phyloP scores from a whole-genome alignment of 2,888 invertebrate species.

The Piscicola geometra region DNA sequence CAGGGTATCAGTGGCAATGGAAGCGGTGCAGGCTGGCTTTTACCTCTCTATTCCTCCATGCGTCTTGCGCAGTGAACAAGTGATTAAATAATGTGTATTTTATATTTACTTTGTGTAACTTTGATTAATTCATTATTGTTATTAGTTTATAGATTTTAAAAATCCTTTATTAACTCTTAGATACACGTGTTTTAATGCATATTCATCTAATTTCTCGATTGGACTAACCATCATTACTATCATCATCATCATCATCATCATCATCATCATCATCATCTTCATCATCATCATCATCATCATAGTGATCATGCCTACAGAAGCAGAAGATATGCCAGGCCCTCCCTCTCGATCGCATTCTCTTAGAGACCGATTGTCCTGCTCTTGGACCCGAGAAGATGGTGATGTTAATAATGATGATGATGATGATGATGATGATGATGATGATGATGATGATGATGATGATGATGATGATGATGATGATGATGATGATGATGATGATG shows the following conservation, averaged over 20 bases:
- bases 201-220: neutral
- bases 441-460: conserved; percentile 22
- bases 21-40: conserved; percentile 54
- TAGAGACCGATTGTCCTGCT: conserved; percentile 59
- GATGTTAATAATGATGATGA: neutral
- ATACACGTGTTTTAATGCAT: neutral
- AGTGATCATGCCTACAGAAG: conserved; percentile 46
- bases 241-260: no score
- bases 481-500: conserved; percentile 25
- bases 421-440: conserved; percentile 30
- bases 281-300: neutral
- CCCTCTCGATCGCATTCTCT: conserved; percentile 54
- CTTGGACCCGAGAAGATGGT: conserved; percentile 50
- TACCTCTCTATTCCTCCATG: conserved; percentile 57
- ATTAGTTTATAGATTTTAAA: neutral
- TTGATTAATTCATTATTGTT: neutral
- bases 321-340: conserved; percentile 52
- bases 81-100: conserved; percentile 37
- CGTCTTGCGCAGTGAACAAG: conserved; percentile 52
- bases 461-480: conserved; percentile 33
- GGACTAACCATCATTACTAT: no score
- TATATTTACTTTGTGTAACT: neutral
- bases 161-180: no score
- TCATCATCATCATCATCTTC: no score
- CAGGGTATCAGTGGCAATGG: conserved; percentile 50